Conservation (phyloP, 2,113 vertebrate genomes). For the Corvus moneduloides region DNA sequence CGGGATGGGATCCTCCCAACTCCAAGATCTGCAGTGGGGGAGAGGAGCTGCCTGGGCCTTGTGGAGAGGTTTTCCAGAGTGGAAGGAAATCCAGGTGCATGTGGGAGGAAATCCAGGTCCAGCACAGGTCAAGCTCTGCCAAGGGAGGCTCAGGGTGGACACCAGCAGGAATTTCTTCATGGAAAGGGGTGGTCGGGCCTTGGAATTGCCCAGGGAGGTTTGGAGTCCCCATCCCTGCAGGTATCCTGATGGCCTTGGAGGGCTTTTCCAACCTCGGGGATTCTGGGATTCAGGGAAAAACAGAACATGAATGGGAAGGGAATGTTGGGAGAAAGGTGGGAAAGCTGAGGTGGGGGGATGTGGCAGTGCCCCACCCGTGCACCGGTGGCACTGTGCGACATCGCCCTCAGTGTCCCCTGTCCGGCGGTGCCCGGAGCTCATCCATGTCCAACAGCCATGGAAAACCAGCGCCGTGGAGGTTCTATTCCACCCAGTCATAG, state of each 20-base stretch:
- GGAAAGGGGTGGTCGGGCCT: neutral
- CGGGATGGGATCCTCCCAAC: neutral
- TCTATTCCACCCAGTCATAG: neutral
- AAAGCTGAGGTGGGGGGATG: neutral
- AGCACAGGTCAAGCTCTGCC: neutral
- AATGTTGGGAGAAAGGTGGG: neutral
- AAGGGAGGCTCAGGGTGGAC: neutral
- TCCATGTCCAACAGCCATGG: fast-evolving
- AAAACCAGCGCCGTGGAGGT: fast-evolving
- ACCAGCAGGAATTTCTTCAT: neutral
- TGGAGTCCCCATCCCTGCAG: neutral
- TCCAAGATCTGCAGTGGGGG: neutral
- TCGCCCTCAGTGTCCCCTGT: neutral
- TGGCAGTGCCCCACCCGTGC: neutral
- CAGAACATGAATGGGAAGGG: neutral
- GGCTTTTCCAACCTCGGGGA: neutral
- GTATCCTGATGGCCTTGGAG: neutral
- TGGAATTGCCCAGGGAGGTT: neutral
- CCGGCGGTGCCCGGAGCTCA: fast-evolving
- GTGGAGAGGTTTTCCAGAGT: neutral
- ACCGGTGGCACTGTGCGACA: fast-evolving
- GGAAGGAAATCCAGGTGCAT: neutral
- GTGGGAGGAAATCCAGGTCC: neutral
- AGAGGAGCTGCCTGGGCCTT: fast-evolving
- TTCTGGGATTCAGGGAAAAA: neutral